Base-by-base conservation (phyloP, 2,113 vertebrate species). In the Phainopepla nitens region DNA sequence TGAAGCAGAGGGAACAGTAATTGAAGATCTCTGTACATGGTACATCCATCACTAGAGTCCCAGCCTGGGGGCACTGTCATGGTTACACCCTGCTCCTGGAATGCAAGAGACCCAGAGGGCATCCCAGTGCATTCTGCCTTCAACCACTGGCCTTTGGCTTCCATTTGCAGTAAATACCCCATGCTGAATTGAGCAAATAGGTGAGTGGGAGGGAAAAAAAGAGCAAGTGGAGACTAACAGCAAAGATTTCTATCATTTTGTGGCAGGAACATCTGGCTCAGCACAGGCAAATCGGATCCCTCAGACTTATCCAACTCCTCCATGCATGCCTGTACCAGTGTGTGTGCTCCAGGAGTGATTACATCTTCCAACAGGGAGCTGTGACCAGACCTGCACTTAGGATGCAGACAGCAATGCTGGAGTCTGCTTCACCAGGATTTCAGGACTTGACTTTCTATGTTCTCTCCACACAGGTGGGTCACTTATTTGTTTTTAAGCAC, bases 141-240 rank as follows among this genome's bases (percentile, higher is more conserved):
- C 94, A 87, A 94, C 58, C 91, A 94, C 96, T 93, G 90, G 84
- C 89, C 95, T 95, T 88, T 89, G 94, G 93, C 96, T 97, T 96
- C 94, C 96, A 60, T 94, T 94, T 91, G 57, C 62, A 85, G 71
- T 65, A 90, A 96, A 93, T 79, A 92, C 62, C 62, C 90, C 41
- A 33, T 7, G 41, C 84, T 93, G 89, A 94, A 89, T 54, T 54
- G 78, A 94, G 85, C 82, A 49, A 61, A 42, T 76, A 86, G 73
- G 64, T 89, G 96, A 90, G 90, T 65, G 90, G 93, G 96, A 96
- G 87, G 91, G 94, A 93, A 77, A 77, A 88, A 79, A 93, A 92
- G 80, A 92, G 80, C 98, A 61, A 97, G 96, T 84, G 84, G 56
- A 91, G 96, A 94, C 96, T 90, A 69, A 97, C 65, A 87, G 89